Evolutionary conservation across 2,797 vertebrate genomes (phyloP), one percentile per base, ranked within the genome.

Genomic region (Hozukius guyotensis): DNA sequence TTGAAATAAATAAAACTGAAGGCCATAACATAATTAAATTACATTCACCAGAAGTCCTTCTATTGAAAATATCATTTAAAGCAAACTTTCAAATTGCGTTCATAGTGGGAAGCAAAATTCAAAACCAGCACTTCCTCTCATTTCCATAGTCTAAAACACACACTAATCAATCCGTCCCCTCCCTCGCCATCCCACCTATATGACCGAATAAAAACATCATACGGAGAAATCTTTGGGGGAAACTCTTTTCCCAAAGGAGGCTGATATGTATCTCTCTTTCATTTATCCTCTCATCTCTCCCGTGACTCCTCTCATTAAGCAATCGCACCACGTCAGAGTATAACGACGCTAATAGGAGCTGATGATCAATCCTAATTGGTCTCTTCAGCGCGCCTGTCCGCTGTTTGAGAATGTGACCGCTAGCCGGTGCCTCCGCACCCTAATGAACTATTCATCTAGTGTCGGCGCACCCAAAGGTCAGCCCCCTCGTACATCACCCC

Each of bases 291-390:
- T 77, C 66, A 57, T 85, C 75, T 83, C 87, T 76, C 73, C 56
- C 22, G 61, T 53, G 87, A 85, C 80, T 70, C 55, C 42, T 79
- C 87, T 92, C 87, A 89, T 95, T 92, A 93, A 73, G 86, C 83
- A 86, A 86, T 83, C 80, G 2, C 74, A 27, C 64, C 90, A 86
- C 85, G 84, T 81, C 63, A 18, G 20, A 69, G 81, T 81, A 84
- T 87, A 92, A 92, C 91, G 85, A 87, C 82, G 66, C 82, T 93
- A 93, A 94, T 91, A 84, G 87, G 85, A 89, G 88, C 86, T 87
- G 90, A 95, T 96, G 93, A 95, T 96, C 95, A 94, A 95, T 95
- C 90, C 94, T 95, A 96, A 96, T 96, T 95, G 94, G 94, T 94
- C 93, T 95, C 94, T 89, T 94, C 92, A 92, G 93, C 90, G 87